Base-by-base conservation (phyloP, 2,888 invertebrate genomes). In the Brachyopa scutellaris region DNA sequence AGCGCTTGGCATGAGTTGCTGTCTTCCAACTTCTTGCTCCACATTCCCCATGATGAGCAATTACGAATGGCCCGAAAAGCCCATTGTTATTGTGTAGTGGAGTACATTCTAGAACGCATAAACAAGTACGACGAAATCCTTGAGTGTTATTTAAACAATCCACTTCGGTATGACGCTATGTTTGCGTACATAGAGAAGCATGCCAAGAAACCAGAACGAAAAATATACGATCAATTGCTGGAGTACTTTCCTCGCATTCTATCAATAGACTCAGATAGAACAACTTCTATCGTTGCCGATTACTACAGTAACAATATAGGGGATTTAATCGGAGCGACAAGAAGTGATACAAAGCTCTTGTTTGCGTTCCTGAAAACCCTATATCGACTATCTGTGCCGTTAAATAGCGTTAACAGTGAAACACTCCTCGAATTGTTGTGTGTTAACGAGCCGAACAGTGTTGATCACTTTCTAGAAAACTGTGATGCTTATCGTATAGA, bases 1-100 rank as follows among this genome's bases (percentile, higher is more conserved):
- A 94, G 94, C 86, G 94, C 95, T 1, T 92, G 95, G 90, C 90
- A 95, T 53, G 95, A 95, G 87, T 89, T 96, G 26, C 89, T 95
- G 8, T 91, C 92, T n/a, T 92, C 93, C 73, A 92, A 93, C 84
- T 92, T 93, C 51, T 90, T 95, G 19, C 89, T 90, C 21, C 92
- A 93, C 86, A 92, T 94, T 74, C 91, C 93, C 70, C 91, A 91
- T 73, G 91, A 92, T 53, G 91, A 93, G 83, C 91, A 95, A 69
- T 88, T 95, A 13, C 86, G 90, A 38, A 90, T 93, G 86, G 94
- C 95, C 0, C 91, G 93, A 80, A 91, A 92, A 38, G 94, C 95
- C 0, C 92, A 92, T 85, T 95, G 95, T 88, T 95, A 93, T 87
- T 92, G 93, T 79, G 94, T 95, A 0, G 94, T 94, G 86, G 95